phyloP scores from a whole-genome alignment of 1,140 invertebrate species.

The Drosophila tristis region DNA sequence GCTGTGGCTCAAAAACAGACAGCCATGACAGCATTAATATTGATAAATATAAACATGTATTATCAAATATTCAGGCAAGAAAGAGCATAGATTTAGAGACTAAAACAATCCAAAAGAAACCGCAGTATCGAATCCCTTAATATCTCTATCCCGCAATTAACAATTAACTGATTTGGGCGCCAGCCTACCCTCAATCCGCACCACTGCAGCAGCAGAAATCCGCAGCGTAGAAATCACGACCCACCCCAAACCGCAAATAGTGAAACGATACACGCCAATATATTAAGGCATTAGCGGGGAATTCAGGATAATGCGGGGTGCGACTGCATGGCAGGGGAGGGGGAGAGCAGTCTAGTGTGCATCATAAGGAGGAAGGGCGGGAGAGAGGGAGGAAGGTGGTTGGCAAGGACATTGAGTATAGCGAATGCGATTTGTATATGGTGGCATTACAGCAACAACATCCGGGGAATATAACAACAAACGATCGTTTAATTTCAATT shows the following conservation, averaged over 20 bases:
- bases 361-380: not conserved
- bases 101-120: not conserved
- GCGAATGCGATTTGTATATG: conserved; percentile 81
- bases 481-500: conserved; percentile 84
- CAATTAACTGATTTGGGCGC: not conserved
- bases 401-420: conserved; percentile 47
- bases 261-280: conserved; percentile 77
- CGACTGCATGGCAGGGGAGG: conserved; percentile 13
- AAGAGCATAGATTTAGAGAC: not conserved
- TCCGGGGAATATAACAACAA: conserved; percentile 62
- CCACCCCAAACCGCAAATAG: conserved; percentile 83
- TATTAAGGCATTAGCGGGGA: conserved; percentile 78
- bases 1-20: too few relatives aligned
- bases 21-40: too few relatives aligned
- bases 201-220: not conserved
- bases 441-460: conserved; percentile 76
- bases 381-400: conserved; percentile 18
- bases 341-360: not conserved
- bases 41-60: too few relatives aligned
- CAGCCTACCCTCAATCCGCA: conserved; percentile 2
- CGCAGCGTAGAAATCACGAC: conserved; percentile 72
- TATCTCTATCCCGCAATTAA: not conserved
- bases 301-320: too few relatives aligned
- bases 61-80: not conserved
- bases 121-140: not conserved